Conservation (phyloP, 2,888 invertebrate species). For the Coenonympha arcania region DNA sequence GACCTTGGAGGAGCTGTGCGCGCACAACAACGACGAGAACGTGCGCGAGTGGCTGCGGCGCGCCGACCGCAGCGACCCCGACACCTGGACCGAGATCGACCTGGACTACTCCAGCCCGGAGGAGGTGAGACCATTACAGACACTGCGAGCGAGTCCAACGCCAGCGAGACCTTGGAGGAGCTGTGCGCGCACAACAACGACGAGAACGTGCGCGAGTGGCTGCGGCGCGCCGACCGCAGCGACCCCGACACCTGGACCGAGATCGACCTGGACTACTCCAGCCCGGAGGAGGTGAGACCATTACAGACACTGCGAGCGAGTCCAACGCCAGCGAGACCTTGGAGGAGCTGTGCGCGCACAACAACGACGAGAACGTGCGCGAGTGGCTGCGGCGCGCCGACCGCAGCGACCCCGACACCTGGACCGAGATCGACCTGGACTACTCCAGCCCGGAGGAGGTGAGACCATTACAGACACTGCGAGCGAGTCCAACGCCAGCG, state of each 20-base stretch:
- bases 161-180: constrained; percentile 54
- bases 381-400: constrained; percentile 57
- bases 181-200: constrained; percentile 51
- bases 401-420: constrained; percentile 71
- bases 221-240: constrained; percentile 43
- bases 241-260: constrained; percentile 80
- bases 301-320: constrained; percentile 58
- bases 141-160: constrained; percentile 55
- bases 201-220: constrained; percentile 60
- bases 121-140: constrained; percentile 65
- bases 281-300: constrained; percentile 75
- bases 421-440: constrained; percentile 82
- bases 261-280: constrained; percentile 80
- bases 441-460: constrained; percentile 79
- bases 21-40: constrained; percentile 50
- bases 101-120: constrained; percentile 80
- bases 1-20: constrained; percentile 54
- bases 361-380: constrained; percentile 53
- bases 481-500: constrained; percentile 55
- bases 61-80: constrained; percentile 51
- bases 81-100: constrained; percentile 83
- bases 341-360: constrained; percentile 52
- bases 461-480: constrained; percentile 54
- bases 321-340: constrained; percentile 53
- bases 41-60: constrained; percentile 61